These are phyloP conservation scores for Xanthorhoe designata DNA, from an alignment of 2,888 invertebrate genomes.

Conservation along the genomic window DNA sequence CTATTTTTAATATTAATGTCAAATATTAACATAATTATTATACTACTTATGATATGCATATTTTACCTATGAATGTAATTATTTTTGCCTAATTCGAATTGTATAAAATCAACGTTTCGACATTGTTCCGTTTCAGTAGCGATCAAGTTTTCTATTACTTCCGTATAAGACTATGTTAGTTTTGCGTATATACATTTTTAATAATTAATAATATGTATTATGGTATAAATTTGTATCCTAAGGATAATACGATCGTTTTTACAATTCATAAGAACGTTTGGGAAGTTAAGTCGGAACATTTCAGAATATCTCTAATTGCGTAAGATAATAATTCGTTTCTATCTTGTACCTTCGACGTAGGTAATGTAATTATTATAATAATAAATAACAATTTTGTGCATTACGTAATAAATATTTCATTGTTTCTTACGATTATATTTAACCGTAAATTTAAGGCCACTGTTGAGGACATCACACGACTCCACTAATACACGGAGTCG, in stretches of 20 bases:
- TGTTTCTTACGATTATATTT: conserved; percentile 84
- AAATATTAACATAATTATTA: conserved; percentile 84
- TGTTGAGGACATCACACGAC: conserved; percentile 74
- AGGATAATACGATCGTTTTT: conserved; percentile 82
- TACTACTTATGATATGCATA: conserved; percentile 81
- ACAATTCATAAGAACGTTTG: conserved; percentile 80
- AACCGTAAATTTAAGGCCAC: conserved; percentile 81
- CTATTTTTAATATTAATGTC: conserved; percentile 85
- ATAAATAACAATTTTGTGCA: conserved; percentile 82
- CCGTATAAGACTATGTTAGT: conserved; percentile 84
- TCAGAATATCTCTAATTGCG: conserved; percentile 83
- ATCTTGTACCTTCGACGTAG: conserved; percentile 84
- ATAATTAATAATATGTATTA: conserved; percentile 83
- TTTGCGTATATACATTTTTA: conserved; percentile 84
- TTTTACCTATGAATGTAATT: conserved; percentile 85
- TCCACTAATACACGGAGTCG: conserved; percentile 71
- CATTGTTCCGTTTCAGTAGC: conserved; percentile 81
- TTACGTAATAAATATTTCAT: conserved; percentile 84
- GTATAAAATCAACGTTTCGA: conserved; percentile 83
- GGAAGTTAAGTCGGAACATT: conserved; percentile 80
- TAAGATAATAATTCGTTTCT: conserved; percentile 83
- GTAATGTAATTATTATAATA: conserved; percentile 82
- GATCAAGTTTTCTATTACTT: conserved; percentile 81
- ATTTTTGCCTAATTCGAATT: conserved; percentile 85
- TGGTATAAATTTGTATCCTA: conserved; percentile 84